A percentile compares a stretch with the other conserved stretches of the same genome.
Conservation (phyloP, 1,140 invertebrate genomes). For the Monochamus saltuarius region DNA sequence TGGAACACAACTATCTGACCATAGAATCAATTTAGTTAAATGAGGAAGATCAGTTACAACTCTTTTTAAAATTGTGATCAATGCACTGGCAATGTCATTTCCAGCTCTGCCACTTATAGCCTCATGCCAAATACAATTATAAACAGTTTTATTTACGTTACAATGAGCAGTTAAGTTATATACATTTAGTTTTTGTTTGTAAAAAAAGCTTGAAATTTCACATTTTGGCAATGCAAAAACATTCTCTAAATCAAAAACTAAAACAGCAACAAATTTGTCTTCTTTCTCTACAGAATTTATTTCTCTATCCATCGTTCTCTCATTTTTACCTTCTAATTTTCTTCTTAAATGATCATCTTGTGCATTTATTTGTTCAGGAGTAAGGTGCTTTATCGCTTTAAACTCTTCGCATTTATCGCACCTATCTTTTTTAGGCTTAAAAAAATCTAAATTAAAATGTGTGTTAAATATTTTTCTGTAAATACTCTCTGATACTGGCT, state of each 20-base stretch:
- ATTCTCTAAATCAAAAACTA: neutral
- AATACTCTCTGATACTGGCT: too few species aligned
- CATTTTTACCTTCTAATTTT: neutral
- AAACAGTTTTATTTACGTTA: slow-evolving; percentile 20
- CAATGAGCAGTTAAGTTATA: slow-evolving; percentile 24
- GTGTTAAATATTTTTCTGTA: too few species aligned
- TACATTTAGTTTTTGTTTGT: slow-evolving; percentile 5
- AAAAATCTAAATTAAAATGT: too few species aligned
- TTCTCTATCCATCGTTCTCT: neutral
- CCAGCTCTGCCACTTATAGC: slow-evolving; percentile 7
- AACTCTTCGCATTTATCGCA: slow-evolving; percentile 3
- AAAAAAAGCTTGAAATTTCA: neutral
- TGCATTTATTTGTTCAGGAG: neutral
- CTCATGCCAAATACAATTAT: slow-evolving; percentile 16
- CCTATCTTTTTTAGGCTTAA: neutral
- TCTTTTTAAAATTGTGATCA: slow-evolving; percentile 25
- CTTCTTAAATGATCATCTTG: neutral
- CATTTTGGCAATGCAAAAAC: neutral
- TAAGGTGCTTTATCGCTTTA: neutral
- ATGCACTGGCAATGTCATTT: slow-evolving; percentile 15
- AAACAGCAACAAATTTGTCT: neutral
- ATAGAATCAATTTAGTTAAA: slow-evolving; percentile 23
- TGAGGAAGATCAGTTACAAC: slow-evolving; percentile 12
- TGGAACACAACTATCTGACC: slow-evolving; percentile 24
- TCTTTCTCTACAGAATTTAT: neutral